Evolutionary conservation across 2,113 vertebrate genomes (phyloP).

Genomic region (Chinchilla lanigera): DNA sequence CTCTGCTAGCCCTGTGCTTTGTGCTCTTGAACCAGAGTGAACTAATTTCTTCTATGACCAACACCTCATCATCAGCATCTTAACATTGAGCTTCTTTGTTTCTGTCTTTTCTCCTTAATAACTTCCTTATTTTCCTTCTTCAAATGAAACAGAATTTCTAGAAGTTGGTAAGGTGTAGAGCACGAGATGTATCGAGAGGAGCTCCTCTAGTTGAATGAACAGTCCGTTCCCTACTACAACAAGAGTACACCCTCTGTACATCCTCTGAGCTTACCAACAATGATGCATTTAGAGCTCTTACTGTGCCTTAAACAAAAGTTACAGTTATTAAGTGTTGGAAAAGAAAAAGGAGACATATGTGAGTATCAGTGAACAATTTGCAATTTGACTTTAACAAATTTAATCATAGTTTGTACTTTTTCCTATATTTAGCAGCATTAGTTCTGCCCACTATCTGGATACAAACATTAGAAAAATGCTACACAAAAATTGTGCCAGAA

Average conservation of each 20-base stretch:
- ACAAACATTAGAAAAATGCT: background rate
- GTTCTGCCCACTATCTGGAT: background rate
- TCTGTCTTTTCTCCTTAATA: background rate
- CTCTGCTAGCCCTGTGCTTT: background rate
- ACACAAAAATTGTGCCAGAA: background rate
- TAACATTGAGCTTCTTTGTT: background rate
- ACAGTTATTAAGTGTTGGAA: constrained; percentile 1
- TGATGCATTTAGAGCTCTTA: background rate
- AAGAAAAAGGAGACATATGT: background rate
- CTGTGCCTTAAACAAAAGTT: constrained; percentile 40
- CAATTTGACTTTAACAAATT: background rate
- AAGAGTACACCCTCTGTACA: background rate
- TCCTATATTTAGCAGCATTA: background rate
- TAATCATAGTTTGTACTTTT: background rate
- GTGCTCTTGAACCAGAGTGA: background rate
- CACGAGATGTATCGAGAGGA: background rate
- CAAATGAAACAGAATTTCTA: background rate
- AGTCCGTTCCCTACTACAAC: background rate
- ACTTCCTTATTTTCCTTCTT: constrained; percentile 9
- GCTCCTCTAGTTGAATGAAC: background rate
- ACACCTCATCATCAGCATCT: background rate
- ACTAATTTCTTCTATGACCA: background rate
- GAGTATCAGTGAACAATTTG: constrained; percentile 6
- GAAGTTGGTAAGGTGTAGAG: background rate
- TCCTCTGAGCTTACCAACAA: background rate